Evolutionary conservation across 2,888 invertebrate species (phyloP), one percentile per base, ranked within the genome.

Genomic region (Malthinus seriepunctatus): DNA sequence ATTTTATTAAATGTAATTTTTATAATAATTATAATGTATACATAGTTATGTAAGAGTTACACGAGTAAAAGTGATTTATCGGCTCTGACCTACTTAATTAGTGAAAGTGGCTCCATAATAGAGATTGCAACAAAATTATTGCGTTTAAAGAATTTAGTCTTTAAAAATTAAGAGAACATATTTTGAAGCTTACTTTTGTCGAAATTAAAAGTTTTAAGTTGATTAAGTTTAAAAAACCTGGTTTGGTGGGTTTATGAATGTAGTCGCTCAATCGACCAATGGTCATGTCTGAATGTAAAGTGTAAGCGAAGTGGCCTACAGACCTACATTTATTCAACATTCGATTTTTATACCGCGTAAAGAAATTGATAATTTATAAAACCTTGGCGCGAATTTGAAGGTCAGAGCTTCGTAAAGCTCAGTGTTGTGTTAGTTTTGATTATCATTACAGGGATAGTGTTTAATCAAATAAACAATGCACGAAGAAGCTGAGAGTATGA

Each of bases 251-350:
- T 81, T 82, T 82, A 84, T 84, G 84, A 84, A 81, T 79, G 81
- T 80, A 81, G 87, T 83, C 81, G 82, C 81, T 85, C 80, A 80
- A 83, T 86, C 87, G 88, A 87, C 82, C 84, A 80, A 82, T 79
- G 86, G 86, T 86, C 82, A 84, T 84, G 86, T 86, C 86, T 85
- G 85, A 86, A 85, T 87, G 87, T 85, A 86, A 85, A 87, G 88
- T 88, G 87, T 88, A 88, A 88, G 88, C 87, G 87, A 87, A 88
- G 88, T 90, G 90, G 88, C 90, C 90, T 88, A 90, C 86, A 89
- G 89, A 90, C 90, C 90, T 89, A 90, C 88, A 89, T 90, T 88
- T 83, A 81, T 82, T 83, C 83, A 84, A 84, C 82, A 83, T 84
- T 84, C 84, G 77, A 84, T 81, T 83, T 80, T 79, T 80, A 79